Evolutionary conservation across 2,113 vertebrate genomes (phyloP).

Genomic region (Melanerpes aurifrons): DNA sequence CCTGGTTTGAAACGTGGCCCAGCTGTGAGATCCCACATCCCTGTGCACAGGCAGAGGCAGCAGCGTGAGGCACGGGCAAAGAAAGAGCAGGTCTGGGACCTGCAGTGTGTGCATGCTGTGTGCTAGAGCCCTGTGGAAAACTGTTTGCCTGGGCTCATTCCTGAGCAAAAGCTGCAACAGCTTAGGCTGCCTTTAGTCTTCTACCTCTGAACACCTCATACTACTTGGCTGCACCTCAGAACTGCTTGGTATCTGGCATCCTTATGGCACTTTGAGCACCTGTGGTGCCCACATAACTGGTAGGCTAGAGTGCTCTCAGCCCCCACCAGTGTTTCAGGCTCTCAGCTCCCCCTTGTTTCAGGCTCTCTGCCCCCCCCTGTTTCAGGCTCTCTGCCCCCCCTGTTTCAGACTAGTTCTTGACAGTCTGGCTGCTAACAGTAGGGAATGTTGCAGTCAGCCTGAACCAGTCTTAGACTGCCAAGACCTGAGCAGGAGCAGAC

Average conservation of each 20-base stretch:
- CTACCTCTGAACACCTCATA: not conserved
- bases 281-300: fast-evolving
- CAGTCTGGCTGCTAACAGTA: not conserved
- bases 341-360: too few relatives aligned
- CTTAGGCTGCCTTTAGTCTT: not conserved
- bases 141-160: not conserved
- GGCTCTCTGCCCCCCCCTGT: too few relatives aligned
- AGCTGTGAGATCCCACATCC: not conserved
- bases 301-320: not conserved
- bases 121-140: not conserved
- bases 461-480: not conserved
- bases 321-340: too few relatives aligned
- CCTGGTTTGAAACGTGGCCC: not conserved
- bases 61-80: not conserved
- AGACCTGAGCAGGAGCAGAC: not conserved
- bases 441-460: not conserved
- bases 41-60: not conserved
- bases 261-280: not conserved
- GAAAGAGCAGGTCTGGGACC: not conserved
- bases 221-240: fast-evolving
- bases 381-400: too few relatives aligned
- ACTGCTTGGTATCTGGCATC: too few relatives aligned
- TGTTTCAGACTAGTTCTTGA: too few relatives aligned
- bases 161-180: not conserved
- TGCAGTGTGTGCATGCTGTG: fast-evolving